A percentile compares a stretch with the other conserved stretches of the same genome.
These are phyloP conservation scores for Diogma glabrata DNA, from an alignment of 2,888 invertebrate species.

Conservation along the genomic window DNA sequence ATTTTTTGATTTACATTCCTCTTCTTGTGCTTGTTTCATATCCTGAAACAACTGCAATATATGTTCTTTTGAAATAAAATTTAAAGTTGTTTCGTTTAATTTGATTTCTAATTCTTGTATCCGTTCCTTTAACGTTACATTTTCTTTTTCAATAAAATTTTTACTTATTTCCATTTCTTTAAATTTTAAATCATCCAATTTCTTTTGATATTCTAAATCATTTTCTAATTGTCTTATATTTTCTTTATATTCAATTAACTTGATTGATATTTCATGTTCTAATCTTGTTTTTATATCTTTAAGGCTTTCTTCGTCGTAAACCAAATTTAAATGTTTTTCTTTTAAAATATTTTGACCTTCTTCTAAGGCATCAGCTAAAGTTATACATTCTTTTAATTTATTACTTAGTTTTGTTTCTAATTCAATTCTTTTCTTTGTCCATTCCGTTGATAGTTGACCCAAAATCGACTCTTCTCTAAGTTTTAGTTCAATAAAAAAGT, in stretches of 20 bases:
- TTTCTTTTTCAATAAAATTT: constrained; percentile 34
- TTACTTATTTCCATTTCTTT: constrained; percentile 38
- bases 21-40: constrained; percentile 53
- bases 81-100: constrained; percentile 39
- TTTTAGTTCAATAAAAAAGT: constrained; percentile 45
- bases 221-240: constrained; percentile 46
- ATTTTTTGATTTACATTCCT: constrained; percentile 51
- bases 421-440: constrained; percentile 42
- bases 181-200: constrained; percentile 38
- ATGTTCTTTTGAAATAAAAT: constrained; percentile 52
- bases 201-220: constrained; percentile 44
- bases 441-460: constrained; percentile 42
- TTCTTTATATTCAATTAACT: constrained; percentile 46
- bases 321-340: constrained; percentile 7
- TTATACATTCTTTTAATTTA: constrained; percentile 49
- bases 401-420: constrained; percentile 44
- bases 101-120: constrained; percentile 24
- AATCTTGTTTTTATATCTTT: constrained; percentile 39
- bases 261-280: constrained; percentile 45
- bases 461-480: constrained; percentile 46
- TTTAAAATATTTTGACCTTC: constrained; percentile 19
- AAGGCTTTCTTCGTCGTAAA: constrained; percentile 12
- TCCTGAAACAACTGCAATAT: constrained; percentile 54
- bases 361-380: constrained; percentile 45
- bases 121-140: constrained; percentile 27